These are phyloP conservation scores for Phymanthus crucifer DNA, from an alignment of 92 coral and sea anemone genomes.

Conservation along the genomic window DNA sequence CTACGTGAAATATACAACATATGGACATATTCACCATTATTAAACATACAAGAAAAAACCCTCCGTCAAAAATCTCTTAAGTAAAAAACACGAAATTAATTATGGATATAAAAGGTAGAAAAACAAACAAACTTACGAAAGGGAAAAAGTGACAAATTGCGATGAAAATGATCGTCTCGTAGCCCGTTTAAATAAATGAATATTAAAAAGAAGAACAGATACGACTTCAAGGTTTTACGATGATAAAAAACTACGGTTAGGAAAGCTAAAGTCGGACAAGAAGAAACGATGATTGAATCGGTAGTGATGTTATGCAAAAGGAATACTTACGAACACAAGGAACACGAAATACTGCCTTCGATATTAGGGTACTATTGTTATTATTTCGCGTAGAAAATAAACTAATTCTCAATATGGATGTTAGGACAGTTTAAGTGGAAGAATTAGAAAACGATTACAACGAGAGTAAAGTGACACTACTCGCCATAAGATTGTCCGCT, in stretches of 20 bases:
- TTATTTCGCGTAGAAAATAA: background rate
- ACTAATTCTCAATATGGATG: background rate
- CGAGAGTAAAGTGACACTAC: background rate
- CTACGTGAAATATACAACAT: constrained; percentile 9
- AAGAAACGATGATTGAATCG: constrained; percentile 1
- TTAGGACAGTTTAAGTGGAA: background rate
- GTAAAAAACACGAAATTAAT: background rate
- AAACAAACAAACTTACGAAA: constrained; percentile 17
- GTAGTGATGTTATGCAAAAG: constrained; percentile 32
- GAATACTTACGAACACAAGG: background rate
- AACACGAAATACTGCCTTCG: background rate
- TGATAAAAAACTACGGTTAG: constrained; percentile 12
- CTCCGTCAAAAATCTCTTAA: background rate
- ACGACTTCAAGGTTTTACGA: background rate
- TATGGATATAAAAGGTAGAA: constrained; percentile 1
- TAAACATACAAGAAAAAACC: background rate
- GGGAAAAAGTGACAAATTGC: constrained; percentile 4
- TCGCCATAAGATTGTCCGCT: background rate
- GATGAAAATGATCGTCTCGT: constrained; percentile 1
- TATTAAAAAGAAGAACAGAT: constrained; percentile 2
- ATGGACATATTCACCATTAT: background rate
- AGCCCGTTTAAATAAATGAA: constrained; percentile 4
- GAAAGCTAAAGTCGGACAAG: background rate
- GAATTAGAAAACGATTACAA: background rate
- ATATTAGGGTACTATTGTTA: background rate